Base-by-base conservation (phyloP, 1,140 invertebrate genomes). In the Polypedilum vanderplanki region DNA sequence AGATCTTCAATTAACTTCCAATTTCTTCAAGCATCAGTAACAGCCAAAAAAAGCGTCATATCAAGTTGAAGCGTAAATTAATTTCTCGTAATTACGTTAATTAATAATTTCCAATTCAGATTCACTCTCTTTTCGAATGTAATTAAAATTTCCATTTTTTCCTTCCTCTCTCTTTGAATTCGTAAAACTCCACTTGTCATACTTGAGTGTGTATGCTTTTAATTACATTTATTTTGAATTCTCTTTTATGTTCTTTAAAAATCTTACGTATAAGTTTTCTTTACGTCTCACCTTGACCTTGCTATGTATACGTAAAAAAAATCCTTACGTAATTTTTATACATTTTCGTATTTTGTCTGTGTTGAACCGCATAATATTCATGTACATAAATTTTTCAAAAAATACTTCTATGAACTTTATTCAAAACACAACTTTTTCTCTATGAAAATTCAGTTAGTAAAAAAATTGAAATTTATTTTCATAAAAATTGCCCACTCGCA, bases 71-170 rank as follows among this genome's bases (percentile, higher is more conserved):
- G 46, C 46, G 46, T 57, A 57, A 57, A 57, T 57, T 57, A 57
- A 57, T 57, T 57, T 57, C 46, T 57, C n/a, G 12, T 57, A 57
- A 57, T 57, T 57, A 57, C 8, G 46, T 57, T 57, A 57, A 57
- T 57, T 57, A 57, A 57, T 57, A 57, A 57, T 57, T 57, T 57
- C 46, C 46, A 57, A 57, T 57, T 57, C 46, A 57, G 46, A 57
- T 57, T 57, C 3, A 1, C 12, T 57, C 15, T 57, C 3, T n/a
- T 15, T n/a, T 57, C 3, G 46, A n/a, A 9, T 57, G 46, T 57
- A 57, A 57, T 57, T 57, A 57, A 57, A 46, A 57, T 57, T 57
- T 57, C 46, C 12, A 15, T 57, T 57, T n/a, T 12, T 57, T 12
- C 3, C 9, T 12, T 57, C 10, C 46, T 12, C 3, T 8, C 10